Evolutionary conservation across 1,140 invertebrate genomes (phyloP), one percentile per base, ranked within the genome.

Genomic region (Helicorthomorpha holstii): DNA sequence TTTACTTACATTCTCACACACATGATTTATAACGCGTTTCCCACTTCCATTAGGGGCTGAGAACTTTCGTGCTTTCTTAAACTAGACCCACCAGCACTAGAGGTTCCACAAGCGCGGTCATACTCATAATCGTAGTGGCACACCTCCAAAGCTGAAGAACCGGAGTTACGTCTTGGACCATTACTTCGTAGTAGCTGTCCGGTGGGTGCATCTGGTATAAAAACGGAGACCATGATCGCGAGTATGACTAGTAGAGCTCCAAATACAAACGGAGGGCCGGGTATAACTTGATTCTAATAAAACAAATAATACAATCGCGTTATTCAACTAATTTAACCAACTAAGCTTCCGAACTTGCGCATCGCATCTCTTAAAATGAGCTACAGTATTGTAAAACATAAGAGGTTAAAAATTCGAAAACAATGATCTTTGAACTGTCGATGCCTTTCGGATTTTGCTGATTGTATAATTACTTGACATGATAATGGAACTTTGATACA

Each of bases 231-330:
- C 53, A 94, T 69, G 60, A 97, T 75, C 27, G 95, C 95, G 66
- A 90, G 83, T 56, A 98, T 83, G 49, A 97, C 95, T 64, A 98
- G 76, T 62, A 98, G 74, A 49, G 94, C 89, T 51, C 95, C 96
- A 72, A 98, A 93, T 27, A 97, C 87, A 73, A 98, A 99, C n/a
- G 95, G 94, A 46, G 95, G 95, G n/a, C 95, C 95, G 45, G 94
- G 94, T 58, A 98, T 80, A 59, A 96, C 69, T 69, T 85, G 73
- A 49, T 41, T 7, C 27, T 7, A 41, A n/a, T 12, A 49, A 7
- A 27, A 49, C 12, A 7, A 49, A 49, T 7, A 49, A 41, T 45
- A 42, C 24, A 49, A 14, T 34, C n/a, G n/a, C n/a, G n/a, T n/a
- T n/a, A n/a, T n/a, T n/a, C n/a, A n/a, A n/a, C n/a, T n/a, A 42